Conservation (phyloP, 2,113 vertebrate genomes). For the Crotophaga sulcirostris region DNA sequence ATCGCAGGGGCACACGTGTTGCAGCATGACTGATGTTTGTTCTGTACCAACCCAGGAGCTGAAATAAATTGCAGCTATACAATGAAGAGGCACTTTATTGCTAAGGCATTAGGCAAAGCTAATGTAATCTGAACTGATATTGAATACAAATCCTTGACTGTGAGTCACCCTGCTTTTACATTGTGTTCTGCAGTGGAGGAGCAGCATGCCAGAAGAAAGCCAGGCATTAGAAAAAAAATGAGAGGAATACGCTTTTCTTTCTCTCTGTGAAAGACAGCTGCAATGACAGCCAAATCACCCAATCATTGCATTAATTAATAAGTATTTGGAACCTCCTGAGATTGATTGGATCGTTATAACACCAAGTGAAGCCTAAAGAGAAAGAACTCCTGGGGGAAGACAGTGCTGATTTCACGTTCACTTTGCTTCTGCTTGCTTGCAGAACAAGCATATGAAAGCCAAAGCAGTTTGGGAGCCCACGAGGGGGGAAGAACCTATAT, state of each 20-base stretch:
- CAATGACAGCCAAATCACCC: conserved; percentile 39
- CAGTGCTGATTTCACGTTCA: background rate
- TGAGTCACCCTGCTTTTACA: conserved; percentile 42
- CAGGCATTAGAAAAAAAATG: background rate
- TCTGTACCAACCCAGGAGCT: conserved; percentile 13
- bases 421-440: background rate
- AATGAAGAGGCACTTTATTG: conserved; percentile 68
- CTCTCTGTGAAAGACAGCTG: conserved; percentile 14
- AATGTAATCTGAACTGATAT: conserved; percentile 36
- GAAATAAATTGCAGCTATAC: conserved; percentile 53
- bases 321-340: conserved; percentile 17
- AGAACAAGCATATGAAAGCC: background rate
- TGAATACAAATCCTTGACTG: conserved; percentile 61
- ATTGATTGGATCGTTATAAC: conserved; percentile 24
- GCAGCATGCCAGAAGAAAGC: background rate
- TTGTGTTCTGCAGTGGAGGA: background rate
- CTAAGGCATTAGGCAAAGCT: conserved; percentile 62
- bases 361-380: conserved; percentile 36
- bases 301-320: conserved; percentile 64
- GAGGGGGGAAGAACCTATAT: background rate
- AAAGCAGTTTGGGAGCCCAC: background rate
- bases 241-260: background rate
- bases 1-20: background rate
- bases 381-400: background rate
- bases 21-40: conserved; percentile 1